Base-by-base conservation (phyloP, 2,797 vertebrate genomes). In the Cryptoprocta ferox region DNA sequence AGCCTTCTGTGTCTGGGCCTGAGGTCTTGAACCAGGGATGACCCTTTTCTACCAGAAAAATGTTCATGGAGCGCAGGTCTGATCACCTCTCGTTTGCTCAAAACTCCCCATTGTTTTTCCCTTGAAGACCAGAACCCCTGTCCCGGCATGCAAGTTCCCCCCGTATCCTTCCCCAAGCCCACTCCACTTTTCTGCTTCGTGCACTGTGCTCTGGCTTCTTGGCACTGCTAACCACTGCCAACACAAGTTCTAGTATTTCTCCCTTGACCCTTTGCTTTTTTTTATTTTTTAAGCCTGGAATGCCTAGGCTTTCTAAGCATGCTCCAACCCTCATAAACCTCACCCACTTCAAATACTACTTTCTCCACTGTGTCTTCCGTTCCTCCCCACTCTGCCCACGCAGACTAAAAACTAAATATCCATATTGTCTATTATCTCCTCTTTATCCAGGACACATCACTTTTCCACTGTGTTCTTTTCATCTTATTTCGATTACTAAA, bases 1-100 rank as follows among this genome's bases (percentile, higher is more conserved):
- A 59, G 16, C 19, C n/a, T 30, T 66, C n/a, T 37, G 4, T 70
- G 37, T 75, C 71, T 50, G 78, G 15, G 50, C 8, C 19, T 66
- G 30, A 84, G 19, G 14, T 70, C 61, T 75, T 80, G 84, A 66
- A 61, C 39, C 48, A 85, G n/a, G 89, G 63, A 86, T 32, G 39
- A 32, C 13, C 14, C 7, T 81, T 73, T 71, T 53, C 24, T 18
- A 59, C 37, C 12, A 89, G 42, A 59, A 91, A 65, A 79, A 89
- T 37, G 61, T 21, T 71, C 56, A 7, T 56, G 48, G 73, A 76
- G 2, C 6, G 18, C 10, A 59, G 18, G 3, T 88, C 18, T 45
- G 13, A 50, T 50, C 56, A 88, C 18, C 18, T 87, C 35, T 39
- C 61, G 35, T 50, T 95, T 76, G 35, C 32, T 76, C 45, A 56